A percentile compares a stretch with the other conserved stretches of the same genome.
Conservation (phyloP, 2,888 invertebrate genomes). For the Lordiphosa fenestrarum region DNA sequence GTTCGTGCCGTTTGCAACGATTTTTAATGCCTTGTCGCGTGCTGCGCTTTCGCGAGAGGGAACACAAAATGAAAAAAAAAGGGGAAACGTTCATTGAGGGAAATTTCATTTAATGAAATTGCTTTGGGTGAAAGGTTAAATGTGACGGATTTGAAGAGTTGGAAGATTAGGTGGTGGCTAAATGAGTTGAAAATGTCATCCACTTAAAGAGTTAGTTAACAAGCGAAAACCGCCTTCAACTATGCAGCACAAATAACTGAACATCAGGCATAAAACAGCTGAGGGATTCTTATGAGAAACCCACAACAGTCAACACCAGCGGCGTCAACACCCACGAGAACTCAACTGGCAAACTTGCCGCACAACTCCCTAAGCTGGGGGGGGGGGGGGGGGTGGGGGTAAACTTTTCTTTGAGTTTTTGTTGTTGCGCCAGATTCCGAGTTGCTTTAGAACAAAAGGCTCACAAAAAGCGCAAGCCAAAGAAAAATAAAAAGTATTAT, state of each 20-base stretch:
- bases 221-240: conserved; percentile 11
- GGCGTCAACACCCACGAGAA: conserved; percentile 44
- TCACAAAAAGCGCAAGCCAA: conserved; percentile 37
- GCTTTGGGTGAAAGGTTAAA: conserved; percentile 32
- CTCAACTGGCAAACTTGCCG: background rate
- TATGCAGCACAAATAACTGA: conserved; percentile 20
- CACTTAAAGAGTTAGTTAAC: background rate
- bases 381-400: too few species aligned
- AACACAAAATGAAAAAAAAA: conserved; percentile 24
- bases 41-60: conserved; percentile 22
- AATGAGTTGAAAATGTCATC: too few species aligned
- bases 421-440: conserved; percentile 50
- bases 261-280: background rate
- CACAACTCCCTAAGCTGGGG: conserved; percentile 5
- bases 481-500: conserved; percentile 69
- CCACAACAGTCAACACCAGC: conserved; percentile 58
- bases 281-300: conserved; percentile 3
- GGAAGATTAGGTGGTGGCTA: background rate
- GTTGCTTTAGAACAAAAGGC: conserved; percentile 65
- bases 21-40: conserved; percentile 34
- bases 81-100: conserved; percentile 58
- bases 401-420: conserved; percentile 54
- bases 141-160: conserved; percentile 21
- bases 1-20: conserved; percentile 6
- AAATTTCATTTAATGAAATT: conserved; percentile 58